Conservation (phyloP, 2,797 vertebrate species). For the Tangara arthus region DNA sequence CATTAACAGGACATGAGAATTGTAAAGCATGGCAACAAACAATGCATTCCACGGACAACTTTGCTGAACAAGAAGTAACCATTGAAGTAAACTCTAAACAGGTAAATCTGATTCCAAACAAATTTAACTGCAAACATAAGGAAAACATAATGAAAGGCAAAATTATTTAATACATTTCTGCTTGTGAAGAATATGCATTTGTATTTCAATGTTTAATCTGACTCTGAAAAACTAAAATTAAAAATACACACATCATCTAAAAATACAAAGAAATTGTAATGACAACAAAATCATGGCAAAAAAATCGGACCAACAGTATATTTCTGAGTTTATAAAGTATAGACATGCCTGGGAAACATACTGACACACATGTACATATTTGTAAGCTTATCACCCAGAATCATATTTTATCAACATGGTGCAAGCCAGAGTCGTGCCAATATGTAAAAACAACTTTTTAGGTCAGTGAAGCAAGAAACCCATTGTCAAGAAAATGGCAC, state of each 20-base stretch:
- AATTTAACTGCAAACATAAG: neutral
- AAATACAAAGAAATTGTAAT: neutral
- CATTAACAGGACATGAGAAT: conserved; percentile 46
- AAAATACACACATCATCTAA: neutral
- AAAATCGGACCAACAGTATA: neutral
- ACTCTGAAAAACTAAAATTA: neutral
- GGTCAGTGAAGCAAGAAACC: conserved; percentile 61
- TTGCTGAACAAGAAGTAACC: neutral
- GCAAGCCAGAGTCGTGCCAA: neutral
- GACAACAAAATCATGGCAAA: neutral
- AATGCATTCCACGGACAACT: neutral
- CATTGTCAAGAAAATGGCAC: conserved; percentile 49
- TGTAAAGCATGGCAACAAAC: conserved; percentile 51
- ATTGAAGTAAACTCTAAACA: neutral
- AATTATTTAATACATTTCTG: neutral
- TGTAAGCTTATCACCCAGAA: neutral
- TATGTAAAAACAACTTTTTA: conserved; percentile 52
- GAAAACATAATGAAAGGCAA: neutral
- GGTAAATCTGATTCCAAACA: neutral
- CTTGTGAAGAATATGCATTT: neutral
- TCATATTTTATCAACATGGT: conserved; percentile 3
- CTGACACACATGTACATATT: fast-evolving
- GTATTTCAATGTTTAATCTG: neutral
- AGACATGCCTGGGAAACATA: neutral
- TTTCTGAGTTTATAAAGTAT: conserved; percentile 20